phyloP scores from a whole-genome alignment of 1,140 invertebrate genomes.

The Geopemphigus sp. region DNA sequence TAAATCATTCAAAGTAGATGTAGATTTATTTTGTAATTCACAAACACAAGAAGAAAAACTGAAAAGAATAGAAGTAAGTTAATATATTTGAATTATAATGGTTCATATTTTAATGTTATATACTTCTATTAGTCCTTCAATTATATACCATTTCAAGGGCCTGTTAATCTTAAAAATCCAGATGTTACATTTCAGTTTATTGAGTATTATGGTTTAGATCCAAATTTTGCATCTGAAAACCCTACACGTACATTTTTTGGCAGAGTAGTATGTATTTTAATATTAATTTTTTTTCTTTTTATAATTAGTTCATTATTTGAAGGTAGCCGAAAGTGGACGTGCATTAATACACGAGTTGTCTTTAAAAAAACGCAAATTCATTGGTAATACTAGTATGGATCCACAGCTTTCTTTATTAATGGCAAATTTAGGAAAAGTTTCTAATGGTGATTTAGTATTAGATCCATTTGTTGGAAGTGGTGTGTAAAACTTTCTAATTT shows the following conservation, averaged over 20 bases:
- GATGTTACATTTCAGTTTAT: constrained; percentile 75
- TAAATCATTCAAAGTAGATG: constrained; percentile 75
- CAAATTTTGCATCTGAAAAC: constrained; percentile 67
- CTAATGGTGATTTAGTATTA: constrained; percentile 71
- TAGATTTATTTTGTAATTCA: constrained; percentile 86
- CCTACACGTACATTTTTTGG: constrained; percentile 82
- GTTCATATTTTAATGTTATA: not conserved
- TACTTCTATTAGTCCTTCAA: constrained; percentile 65
- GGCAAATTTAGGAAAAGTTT: constrained; percentile 86
- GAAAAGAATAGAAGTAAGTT: constrained; percentile 76
- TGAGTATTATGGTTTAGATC: constrained; percentile 83
- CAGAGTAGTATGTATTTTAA: constrained; percentile 66
- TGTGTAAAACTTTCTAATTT: constrained; percentile 52
- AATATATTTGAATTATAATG: constrained; percentile 39
- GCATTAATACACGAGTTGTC: constrained; percentile 75
- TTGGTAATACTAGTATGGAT: constrained; percentile 97
- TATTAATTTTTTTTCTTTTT: constrained; percentile 20
- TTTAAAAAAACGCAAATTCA: constrained; percentile 87
- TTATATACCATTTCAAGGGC: constrained; percentile 77
- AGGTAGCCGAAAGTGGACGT: constrained; percentile 80
- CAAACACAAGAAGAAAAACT: constrained; percentile 76
- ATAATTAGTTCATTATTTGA: constrained; percentile 51
- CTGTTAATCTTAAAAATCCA: constrained; percentile 80
- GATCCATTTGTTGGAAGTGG: constrained; percentile 95
- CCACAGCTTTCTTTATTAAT: constrained; percentile 86